Evolutionary conservation across 2,797 vertebrate species (phyloP).

Genomic region (Threskiornis aethiopicus): DNA sequence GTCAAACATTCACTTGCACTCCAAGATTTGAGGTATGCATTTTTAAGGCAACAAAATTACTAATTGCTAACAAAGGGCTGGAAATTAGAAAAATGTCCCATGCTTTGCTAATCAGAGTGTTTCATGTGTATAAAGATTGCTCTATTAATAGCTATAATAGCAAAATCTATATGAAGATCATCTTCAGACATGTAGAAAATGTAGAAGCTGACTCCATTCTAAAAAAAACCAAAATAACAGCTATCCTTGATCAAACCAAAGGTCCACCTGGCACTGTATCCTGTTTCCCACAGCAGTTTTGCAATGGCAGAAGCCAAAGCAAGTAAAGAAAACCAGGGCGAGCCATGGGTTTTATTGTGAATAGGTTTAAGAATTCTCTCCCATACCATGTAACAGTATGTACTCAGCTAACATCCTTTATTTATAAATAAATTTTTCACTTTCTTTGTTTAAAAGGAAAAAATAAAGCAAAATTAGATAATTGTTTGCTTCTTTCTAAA

Average conservation of each 20-base stretch:
- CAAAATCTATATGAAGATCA: not conserved
- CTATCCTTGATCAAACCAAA: not conserved
- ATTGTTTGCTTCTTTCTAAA: not conserved
- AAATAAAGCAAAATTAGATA: not conserved
- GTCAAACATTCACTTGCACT: not conserved
- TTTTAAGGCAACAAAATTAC: not conserved
- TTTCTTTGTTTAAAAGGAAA: not conserved
- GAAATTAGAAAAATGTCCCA: not conserved
- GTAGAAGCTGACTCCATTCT: not conserved
- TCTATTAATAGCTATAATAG: not conserved
- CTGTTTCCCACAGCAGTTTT: not conserved
- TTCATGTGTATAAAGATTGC: not conserved
- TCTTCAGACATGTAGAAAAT: not conserved
- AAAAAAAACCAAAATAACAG: not conserved
- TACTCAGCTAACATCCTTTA: not conserved
- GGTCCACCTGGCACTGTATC: too few relatives aligned
- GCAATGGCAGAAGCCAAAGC: not conserved
- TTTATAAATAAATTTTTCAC: not conserved
- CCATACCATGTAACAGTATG: not conserved
- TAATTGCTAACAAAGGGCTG: not conserved
- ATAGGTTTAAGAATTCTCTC: not conserved
- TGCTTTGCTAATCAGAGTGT: not conserved
- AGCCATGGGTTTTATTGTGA: not conserved
- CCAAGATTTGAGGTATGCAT: not conserved
- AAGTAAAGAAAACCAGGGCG: not conserved